A percentile compares a stretch with the other conserved stretches of the same genome.
Evolutionary conservation across 2,113 vertebrate genomes (phyloP).

Genomic region (Microcebus lehilahytsara): DNA sequence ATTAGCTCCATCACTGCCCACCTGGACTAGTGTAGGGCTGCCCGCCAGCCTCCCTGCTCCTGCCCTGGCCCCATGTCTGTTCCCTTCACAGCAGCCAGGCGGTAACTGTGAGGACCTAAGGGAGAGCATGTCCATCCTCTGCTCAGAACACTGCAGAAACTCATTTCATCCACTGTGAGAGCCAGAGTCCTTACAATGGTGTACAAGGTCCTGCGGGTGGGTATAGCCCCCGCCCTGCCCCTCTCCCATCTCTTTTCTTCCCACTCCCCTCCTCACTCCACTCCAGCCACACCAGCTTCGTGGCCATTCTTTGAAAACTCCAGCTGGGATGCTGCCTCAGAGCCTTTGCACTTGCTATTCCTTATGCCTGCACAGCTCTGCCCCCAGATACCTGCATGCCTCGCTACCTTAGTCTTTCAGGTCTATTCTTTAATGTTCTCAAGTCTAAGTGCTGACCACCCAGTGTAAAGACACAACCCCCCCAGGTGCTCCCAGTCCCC

Average conservation of each 20-base stretch:
- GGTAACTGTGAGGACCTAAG: not conserved
- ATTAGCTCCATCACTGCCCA: not conserved
- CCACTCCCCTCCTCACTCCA: too few relatives aligned
- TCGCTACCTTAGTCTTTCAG: not conserved
- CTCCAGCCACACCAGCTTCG: not conserved
- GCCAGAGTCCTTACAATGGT: not conserved
- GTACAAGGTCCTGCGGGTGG: not conserved
- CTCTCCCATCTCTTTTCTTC: not conserved
- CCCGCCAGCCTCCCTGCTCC: not conserved
- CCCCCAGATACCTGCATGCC: not conserved
- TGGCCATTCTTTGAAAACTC: not conserved
- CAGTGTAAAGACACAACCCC: not conserved
- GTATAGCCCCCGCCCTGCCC: not conserved
- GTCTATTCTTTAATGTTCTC: not conserved
- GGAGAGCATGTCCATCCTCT: not conserved
- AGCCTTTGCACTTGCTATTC: not conserved
- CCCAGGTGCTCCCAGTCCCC: not conserved
- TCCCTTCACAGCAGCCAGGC: not conserved
- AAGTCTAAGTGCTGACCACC: not conserved
- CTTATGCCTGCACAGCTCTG: not conserved
- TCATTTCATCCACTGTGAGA: not conserved
- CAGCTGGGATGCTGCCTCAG: not conserved
- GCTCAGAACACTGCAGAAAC: not conserved
- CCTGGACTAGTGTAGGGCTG: not conserved
- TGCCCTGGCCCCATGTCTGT: not conserved